Conservation (phyloP, 2,888 invertebrate genomes). For the Orchesella flavescens region DNA sequence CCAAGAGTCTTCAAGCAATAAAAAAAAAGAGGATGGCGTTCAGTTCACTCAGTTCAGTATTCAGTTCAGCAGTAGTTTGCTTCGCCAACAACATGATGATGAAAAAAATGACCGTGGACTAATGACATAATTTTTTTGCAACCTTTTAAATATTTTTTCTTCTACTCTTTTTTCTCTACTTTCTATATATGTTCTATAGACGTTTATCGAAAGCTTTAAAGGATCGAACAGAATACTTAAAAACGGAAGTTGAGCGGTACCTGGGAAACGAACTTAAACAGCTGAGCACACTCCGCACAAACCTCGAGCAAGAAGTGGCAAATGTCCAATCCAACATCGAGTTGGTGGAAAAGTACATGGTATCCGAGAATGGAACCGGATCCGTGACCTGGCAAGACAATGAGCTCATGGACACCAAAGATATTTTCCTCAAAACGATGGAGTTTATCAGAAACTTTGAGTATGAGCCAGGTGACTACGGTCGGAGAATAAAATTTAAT, state of each 20-base stretch:
- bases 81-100: not conserved
- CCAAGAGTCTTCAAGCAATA: not conserved
- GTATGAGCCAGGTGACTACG: constrained; percentile 92
- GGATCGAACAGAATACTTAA: constrained; percentile 89
- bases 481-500: constrained; percentile 87
- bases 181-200: constrained; percentile 74
- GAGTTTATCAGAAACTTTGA: constrained; percentile 95
- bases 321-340: constrained; percentile 98
- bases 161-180: not conserved
- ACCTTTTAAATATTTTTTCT: not conserved
- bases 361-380: constrained; percentile 76
- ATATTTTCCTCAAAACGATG: constrained; percentile 95
- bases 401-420: constrained; percentile 94
- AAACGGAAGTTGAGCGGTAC: constrained; percentile 94
- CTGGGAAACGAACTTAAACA: constrained; percentile 89
- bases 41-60: not conserved
- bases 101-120: constrained; percentile 48
- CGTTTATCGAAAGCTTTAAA: constrained; percentile 90
- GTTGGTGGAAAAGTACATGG: constrained; percentile 93
- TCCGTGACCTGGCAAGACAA: constrained; percentile 89
- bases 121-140: constrained; percentile 47
- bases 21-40: constrained; percentile 3
- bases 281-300: constrained; percentile 90
- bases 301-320: constrained; percentile 93
- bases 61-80: too few species aligned